Evolutionary conservation across 2,888 invertebrate genomes (phyloP).

Genomic region (Leuctra nigra): DNA sequence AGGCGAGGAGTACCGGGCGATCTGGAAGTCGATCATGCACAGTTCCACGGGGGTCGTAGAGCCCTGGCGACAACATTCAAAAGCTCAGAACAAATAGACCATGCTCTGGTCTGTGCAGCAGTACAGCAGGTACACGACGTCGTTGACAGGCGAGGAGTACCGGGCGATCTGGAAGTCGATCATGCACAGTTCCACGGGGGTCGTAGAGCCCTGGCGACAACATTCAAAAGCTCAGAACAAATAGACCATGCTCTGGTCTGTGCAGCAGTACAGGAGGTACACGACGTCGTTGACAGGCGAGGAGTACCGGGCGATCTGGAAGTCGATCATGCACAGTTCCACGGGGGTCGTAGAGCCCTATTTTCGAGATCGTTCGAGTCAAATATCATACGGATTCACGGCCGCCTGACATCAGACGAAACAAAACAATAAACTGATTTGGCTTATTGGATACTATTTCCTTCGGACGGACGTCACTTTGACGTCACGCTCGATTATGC

Average conservation of each 20-base stretch:
- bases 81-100: too few species aligned
- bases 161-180: slow-evolving; percentile 15
- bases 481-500: too few species aligned
- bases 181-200: slow-evolving; percentile 9
- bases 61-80: too few species aligned
- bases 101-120: slow-evolving; percentile 13
- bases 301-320: slow-evolving; percentile 4
- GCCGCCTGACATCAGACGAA: too few species aligned
- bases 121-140: slow-evolving; percentile 15
- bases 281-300: slow-evolving; percentile 13
- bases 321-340: slow-evolving; percentile 14
- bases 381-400: too few species aligned
- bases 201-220: neutral
- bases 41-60: neutral
- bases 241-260: too few species aligned
- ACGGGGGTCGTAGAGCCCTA: neutral
- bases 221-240: too few species aligned
- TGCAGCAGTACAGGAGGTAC: slow-evolving; percentile 13
- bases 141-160: slow-evolving; percentile 1
- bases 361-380: too few species aligned
- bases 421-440: too few species aligned
- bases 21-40: slow-evolving; percentile 16
- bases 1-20: slow-evolving; percentile 1
- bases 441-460: too few species aligned
- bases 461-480: too few species aligned